A percentile compares a stretch with the other conserved stretches of the same genome.
phyloP scores from a whole-genome alignment of 2,888 invertebrate species.

The Drosophila subsilvestris region DNA sequence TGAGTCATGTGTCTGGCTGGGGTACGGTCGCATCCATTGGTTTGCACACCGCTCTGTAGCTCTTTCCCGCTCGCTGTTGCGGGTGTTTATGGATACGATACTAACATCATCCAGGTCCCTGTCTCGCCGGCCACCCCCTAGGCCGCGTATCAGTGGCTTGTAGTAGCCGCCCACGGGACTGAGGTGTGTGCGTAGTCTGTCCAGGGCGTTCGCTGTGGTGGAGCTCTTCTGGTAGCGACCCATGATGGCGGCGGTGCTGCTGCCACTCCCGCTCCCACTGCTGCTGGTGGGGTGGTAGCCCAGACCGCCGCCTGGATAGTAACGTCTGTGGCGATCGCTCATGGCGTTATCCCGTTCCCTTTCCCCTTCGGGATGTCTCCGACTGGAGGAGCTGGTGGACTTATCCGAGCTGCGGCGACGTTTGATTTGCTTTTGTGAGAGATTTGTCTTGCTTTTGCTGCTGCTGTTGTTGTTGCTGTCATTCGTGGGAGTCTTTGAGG shows the following conservation, averaged over 20 bases:
- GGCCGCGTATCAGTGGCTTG: slow-evolving; percentile 83
- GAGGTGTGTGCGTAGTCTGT: slow-evolving; percentile 83
- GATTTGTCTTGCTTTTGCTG: slow-evolving; percentile 46
- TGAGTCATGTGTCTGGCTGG: slow-evolving; percentile 52
- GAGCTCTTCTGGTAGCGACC: slow-evolving; percentile 82
- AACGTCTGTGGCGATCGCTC: slow-evolving; percentile 83
- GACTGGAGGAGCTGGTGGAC: slow-evolving; percentile 49
- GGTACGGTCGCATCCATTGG: slow-evolving; percentile 56
- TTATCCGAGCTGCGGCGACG: slow-evolving; percentile 73
- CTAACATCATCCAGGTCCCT: slow-evolving; percentile 81
- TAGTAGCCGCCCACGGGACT: slow-evolving; percentile 84
- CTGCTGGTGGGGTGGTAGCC: slow-evolving; percentile 68
- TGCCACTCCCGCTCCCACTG: slow-evolving; percentile 39
- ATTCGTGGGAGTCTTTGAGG: slow-evolving; percentile 75
- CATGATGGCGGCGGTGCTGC: slow-evolving; percentile 51
- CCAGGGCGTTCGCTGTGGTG: slow-evolving; percentile 81
- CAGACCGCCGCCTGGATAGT: slow-evolving; percentile 75
- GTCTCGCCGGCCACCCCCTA: slow-evolving; percentile 80
- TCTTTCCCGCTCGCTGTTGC: slow-evolving; percentile 12
- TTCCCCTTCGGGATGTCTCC: slow-evolving; percentile 62
- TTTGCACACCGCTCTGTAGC: slow-evolving; percentile 36
- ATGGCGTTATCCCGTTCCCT: slow-evolving; percentile 61
- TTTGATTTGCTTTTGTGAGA: slow-evolving; percentile 54
- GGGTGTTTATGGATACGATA: slow-evolving; percentile 71
- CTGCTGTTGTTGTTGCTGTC: slow-evolving; percentile 54